Percentiles rank a stretch among this genome's conserved stretches.
These are phyloP conservation scores for Tamandua tetradactyla DNA, from an alignment of 2,797 vertebrate species.

Conservation along the genomic window DNA sequence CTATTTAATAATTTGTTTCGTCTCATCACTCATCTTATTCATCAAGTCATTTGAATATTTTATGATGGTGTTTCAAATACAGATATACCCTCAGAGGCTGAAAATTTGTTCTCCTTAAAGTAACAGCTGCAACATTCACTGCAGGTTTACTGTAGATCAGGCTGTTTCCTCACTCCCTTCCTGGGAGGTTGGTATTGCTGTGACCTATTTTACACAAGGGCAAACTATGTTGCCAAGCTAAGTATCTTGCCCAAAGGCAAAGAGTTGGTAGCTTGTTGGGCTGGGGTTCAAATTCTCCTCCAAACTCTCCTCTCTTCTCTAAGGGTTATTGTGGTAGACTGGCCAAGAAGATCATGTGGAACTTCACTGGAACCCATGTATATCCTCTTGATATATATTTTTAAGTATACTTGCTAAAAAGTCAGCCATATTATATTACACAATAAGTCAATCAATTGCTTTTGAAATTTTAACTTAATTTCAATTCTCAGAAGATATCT, in stretches of 20 bases:
- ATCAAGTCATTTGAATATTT: accelerated
- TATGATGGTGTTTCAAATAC: accelerated
- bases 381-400: accelerated
- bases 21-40: neutral
- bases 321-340: accelerated
- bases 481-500: neutral
- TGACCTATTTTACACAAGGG: neutral
- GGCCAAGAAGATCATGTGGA: neutral
- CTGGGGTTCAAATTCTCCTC: too few relatives aligned
- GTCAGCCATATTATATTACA: accelerated
- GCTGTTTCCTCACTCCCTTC: neutral
- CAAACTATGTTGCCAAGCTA: too few relatives aligned
- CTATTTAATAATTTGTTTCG: neutral
- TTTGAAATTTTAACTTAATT: neutral
- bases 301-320: accelerated
- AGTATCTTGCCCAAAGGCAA: neutral
- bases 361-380: too few relatives aligned
- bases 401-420: neutral
- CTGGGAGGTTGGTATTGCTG: accelerated
- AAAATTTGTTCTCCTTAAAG: accelerated
- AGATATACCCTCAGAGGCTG: neutral
- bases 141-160: accelerated
- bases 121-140: accelerated
- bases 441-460: too few relatives aligned
- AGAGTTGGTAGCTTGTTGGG: accelerated